Conservation (phyloP, 2,113 vertebrate species). For the Vidua macroura region DNA sequence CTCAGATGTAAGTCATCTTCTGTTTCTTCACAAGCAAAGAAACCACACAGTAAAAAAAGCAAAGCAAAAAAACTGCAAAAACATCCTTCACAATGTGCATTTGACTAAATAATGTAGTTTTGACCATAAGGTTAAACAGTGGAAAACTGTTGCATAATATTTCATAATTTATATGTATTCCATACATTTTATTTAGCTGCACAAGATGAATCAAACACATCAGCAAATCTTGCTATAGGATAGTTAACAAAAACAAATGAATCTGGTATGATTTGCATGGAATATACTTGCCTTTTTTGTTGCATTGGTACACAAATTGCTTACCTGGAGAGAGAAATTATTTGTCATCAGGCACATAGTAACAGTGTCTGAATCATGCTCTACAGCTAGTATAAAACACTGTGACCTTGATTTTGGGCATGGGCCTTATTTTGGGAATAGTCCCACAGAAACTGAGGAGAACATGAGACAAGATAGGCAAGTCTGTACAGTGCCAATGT, state of each 20-base stretch:
- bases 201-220: neutral
- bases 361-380: neutral
- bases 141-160: neutral
- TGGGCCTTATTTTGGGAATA: neutral
- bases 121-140: neutral
- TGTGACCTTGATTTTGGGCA: neutral
- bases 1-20: slow-evolving; percentile 8
- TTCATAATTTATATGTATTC: neutral
- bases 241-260: neutral
- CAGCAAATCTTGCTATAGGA: neutral
- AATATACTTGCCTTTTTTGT: neutral
- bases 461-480: neutral
- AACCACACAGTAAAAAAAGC: neutral
- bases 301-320: neutral
- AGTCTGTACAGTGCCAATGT: neutral
- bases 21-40: slow-evolving; percentile 29
- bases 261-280: neutral
- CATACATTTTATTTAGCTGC: neutral
- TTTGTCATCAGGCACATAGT: neutral
- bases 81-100: neutral
- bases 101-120: neutral
- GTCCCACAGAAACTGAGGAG: neutral
- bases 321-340: neutral
- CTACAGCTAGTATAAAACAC: neutral
- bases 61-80: neutral